Evolutionary conservation across 2,113 vertebrate genomes (phyloP), one percentile per base, ranked within the genome.

Genomic region (Pterophyllum scalare): DNA sequence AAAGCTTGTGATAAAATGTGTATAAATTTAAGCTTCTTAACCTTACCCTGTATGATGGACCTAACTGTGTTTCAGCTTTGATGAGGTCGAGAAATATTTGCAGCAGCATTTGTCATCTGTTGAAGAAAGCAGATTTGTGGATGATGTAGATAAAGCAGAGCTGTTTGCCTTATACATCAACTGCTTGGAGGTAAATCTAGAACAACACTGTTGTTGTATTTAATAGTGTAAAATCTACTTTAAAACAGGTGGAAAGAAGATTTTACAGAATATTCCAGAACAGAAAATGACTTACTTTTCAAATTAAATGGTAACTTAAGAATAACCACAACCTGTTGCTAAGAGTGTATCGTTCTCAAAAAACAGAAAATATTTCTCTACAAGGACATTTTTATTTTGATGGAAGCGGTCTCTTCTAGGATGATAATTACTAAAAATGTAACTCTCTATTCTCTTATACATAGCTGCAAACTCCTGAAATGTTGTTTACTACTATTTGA

Each of bases 141-240:
- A 80, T 4, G 87, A 95, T 6, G 91, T 83, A 0, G 95, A 97
- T 43, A 96, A 95, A 81, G 94, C 94, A 0, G 96, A 97, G 31
- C 94, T 98, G 54, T 97, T 97, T 78, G 20, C 94, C 56, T 94
- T 98, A 26, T 96, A 97, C 80, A 94, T 96, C 87, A 97, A 90
- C 94, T 97, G 97, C 83, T 90, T 98, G 59, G 96, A 97, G 96
- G 97, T 97, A 88, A 75, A 84, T 31, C 15, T 31, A 22, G 10
- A 38, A 38, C 13, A 22, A 7, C 14, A 14, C 2, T 28, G 17
- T 26, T 59, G 22, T 40, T 35, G 13, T 24, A 28, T 60, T 80
- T 19, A 54, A 31, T 43, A 5, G 13, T 52, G 19, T 57, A 28
- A 64, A 64, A 14, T 64, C 2, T 40, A 64, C 33, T 62, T 62